phyloP scores from a whole-genome alignment of 2,797 vertebrate genomes.

The Sarcoramphus papa region DNA sequence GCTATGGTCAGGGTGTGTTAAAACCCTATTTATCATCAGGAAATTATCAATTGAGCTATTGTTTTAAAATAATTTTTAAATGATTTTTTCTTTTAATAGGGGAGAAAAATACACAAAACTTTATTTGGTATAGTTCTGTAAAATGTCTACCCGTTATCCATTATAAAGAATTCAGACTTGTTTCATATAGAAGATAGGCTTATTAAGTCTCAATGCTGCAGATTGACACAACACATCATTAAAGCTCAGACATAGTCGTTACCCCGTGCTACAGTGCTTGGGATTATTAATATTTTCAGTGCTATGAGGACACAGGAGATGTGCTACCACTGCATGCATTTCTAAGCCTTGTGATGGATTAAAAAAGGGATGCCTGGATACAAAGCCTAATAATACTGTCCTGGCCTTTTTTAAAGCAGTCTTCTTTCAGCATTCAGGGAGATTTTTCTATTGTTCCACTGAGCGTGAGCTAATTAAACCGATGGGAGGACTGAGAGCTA shows the following conservation, averaged over 20 bases:
- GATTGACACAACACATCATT: slow-evolving; percentile 49
- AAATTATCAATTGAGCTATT: background rate
- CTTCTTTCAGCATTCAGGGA: background rate
- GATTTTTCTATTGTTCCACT: background rate
- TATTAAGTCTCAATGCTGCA: slow-evolving; percentile 30
- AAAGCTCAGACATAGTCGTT: slow-evolving; percentile 54
- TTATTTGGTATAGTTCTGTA: background rate
- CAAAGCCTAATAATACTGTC: background rate
- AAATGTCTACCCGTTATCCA: background rate
- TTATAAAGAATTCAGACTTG: background rate
- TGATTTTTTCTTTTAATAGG: background rate
- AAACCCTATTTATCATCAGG: background rate
- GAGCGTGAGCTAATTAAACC: background rate
- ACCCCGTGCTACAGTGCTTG: background rate
- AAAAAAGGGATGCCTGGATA: slow-evolving; percentile 11
- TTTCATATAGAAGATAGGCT: background rate
- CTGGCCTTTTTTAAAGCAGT: background rate
- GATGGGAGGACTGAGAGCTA: slow-evolving; percentile 14
- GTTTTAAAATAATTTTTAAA: background rate
- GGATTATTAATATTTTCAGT: slow-evolving; percentile 43
- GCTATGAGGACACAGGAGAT: background rate
- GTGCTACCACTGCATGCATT: background rate
- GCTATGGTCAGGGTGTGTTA: background rate
- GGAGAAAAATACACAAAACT: background rate
- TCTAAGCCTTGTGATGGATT: slow-evolving; percentile 2